Evolutionary conservation across 2,113 vertebrate genomes (phyloP).

Genomic region (Anser brachyrhynchus): DNA sequence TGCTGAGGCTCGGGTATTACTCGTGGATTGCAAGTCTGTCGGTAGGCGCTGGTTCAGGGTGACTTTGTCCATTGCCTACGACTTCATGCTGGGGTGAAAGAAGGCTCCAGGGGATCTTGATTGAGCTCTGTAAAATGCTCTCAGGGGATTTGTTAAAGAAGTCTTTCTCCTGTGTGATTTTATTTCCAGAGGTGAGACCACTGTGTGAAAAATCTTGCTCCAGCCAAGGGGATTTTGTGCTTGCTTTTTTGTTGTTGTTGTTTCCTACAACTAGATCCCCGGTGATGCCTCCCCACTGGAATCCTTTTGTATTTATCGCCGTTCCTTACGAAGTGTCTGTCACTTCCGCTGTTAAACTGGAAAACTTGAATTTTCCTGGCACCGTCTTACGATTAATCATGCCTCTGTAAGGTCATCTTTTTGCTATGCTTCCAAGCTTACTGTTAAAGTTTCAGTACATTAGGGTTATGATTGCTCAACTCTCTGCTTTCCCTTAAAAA

Average conservation of each 20-base stretch:
- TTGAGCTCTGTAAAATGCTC: neutral
- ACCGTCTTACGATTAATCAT: neutral
- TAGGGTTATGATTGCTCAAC: slow-evolving; percentile 47
- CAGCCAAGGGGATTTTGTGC: neutral
- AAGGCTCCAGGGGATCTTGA: neutral
- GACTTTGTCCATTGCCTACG: neutral
- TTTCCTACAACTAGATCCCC: neutral
- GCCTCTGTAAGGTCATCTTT: slow-evolving; percentile 27
- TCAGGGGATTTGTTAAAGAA: neutral
- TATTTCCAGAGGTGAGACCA: neutral
- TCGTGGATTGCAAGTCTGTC: neutral
- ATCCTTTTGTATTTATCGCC: accelerated
- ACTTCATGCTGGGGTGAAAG: neutral
- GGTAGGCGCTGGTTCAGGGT: neutral
- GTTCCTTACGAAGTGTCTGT: neutral
- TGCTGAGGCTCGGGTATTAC: accelerated
- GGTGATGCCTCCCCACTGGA: neutral
- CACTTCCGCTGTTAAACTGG: neutral
- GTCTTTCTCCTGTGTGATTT: neutral
- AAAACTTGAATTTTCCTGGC: neutral
- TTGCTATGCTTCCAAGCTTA: slow-evolving; percentile 47
- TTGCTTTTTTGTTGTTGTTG: neutral
- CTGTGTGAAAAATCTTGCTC: neutral
- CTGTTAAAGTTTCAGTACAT: slow-evolving; percentile 60
- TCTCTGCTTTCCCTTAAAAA: slow-evolving; percentile 37